These are phyloP conservation scores for Drosophila takahashii DNA, from an alignment of 1,140 invertebrate species.

Conservation along the genomic window DNA sequence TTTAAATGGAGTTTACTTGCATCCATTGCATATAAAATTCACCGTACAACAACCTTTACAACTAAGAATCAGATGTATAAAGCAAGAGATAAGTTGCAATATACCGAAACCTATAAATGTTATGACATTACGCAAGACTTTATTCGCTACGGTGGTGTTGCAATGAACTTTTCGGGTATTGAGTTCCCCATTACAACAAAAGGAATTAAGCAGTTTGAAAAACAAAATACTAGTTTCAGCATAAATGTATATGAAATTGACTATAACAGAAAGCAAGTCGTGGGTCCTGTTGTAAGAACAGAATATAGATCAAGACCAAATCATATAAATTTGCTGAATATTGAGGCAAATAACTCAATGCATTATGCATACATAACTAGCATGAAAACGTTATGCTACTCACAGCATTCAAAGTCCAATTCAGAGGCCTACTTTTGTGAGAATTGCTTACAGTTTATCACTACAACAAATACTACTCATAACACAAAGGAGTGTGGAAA, in stretches of 20 bases:
- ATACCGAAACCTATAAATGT: too few relatives aligned
- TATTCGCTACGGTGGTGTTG: too few relatives aligned
- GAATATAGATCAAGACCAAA: neutral
- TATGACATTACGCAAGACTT: too few relatives aligned
- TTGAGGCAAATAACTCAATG: neutral
- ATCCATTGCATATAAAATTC: neutral
- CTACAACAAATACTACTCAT: neutral
- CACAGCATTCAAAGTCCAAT: neutral
- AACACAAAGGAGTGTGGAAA: neutral
- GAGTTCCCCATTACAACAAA: too few relatives aligned
- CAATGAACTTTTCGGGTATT: too few relatives aligned
- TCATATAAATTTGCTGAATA: neutral
- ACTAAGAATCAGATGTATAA: too few relatives aligned
- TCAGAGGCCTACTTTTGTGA: neutral
- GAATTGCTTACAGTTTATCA: neutral
- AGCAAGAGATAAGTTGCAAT: too few relatives aligned
- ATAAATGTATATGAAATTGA: too few relatives aligned
- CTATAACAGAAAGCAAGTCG: neutral
- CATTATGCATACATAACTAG: neutral
- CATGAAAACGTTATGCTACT: neutral
- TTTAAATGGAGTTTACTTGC: conserved; percentile 8
- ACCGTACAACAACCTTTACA: too few relatives aligned
- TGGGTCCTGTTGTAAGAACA: neutral
- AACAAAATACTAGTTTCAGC: too few relatives aligned
- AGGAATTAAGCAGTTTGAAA: too few relatives aligned